These are phyloP conservation scores for Loripinus fragilis DNA, from an alignment of 2,888 invertebrate species.

Conservation along the genomic window DNA sequence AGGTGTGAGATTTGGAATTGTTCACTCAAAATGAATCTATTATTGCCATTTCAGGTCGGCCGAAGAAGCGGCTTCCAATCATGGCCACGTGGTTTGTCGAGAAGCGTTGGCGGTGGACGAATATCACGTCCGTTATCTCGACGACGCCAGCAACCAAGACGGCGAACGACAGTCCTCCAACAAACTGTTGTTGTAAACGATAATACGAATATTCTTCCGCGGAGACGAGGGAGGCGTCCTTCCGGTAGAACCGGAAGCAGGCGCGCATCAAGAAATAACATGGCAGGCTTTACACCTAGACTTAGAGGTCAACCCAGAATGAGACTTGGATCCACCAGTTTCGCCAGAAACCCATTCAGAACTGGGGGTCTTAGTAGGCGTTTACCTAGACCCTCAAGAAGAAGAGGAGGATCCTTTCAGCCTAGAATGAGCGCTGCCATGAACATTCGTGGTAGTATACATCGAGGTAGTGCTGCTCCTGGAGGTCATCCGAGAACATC, in stretches of 20 bases:
- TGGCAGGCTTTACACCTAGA: background rate
- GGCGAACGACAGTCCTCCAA: background rate
- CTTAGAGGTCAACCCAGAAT: background rate
- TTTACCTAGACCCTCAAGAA: background rate
- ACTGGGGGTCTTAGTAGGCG: background rate
- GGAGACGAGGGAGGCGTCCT: background rate
- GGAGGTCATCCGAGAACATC: too few relatives aligned
- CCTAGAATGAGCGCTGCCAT: too few relatives aligned
- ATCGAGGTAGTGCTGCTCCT: too few relatives aligned
- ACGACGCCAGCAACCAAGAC: background rate
- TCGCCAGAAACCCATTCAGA: background rate
- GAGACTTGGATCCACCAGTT: background rate
- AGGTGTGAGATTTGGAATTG: too few relatives aligned
- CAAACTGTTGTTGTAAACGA: background rate
- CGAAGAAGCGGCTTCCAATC: background rate
- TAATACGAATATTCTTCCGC: background rate
- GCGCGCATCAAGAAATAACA: background rate
- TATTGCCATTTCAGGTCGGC: background rate
- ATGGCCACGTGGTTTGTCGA: background rate
- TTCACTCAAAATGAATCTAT: too few relatives aligned
- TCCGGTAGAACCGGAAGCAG: background rate
- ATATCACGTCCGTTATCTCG: background rate
- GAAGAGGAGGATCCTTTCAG: too few relatives aligned
- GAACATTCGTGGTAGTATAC: too few relatives aligned
- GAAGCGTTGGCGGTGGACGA: background rate